Percentiles rank a stretch among this genome's conserved stretches.
phyloP scores from a whole-genome alignment of 2,797 vertebrate genomes.

The Phataginus tricuspis region DNA sequence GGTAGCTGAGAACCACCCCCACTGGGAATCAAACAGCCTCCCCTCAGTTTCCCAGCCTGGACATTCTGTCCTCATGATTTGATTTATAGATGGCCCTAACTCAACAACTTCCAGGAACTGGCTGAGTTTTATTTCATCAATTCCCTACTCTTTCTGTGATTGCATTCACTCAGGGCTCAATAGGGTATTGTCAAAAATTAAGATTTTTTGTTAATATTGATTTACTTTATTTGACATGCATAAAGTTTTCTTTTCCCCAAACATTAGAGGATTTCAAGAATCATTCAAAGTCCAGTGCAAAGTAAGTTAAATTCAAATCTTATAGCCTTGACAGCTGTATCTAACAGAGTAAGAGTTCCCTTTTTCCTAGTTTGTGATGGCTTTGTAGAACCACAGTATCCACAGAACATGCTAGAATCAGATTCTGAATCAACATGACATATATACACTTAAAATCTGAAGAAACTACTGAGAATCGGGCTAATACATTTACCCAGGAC shows the following conservation, averaged over 20 bases:
- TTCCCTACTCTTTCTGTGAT: neutral
- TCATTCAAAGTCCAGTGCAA: neutral
- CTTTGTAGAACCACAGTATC: neutral
- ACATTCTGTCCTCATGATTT: neutral
- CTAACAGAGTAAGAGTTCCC: neutral
- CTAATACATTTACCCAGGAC: neutral
- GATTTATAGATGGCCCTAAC: neutral
- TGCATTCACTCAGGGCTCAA: neutral
- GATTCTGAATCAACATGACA: neutral
- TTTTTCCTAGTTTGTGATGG: neutral
- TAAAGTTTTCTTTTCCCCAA: constrained; percentile 7
- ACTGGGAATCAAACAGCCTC: neutral
- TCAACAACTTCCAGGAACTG: neutral
- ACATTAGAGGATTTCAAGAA: constrained; percentile 25
- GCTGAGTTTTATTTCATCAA: neutral
- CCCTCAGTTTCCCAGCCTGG: neutral
- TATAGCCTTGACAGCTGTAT: neutral
- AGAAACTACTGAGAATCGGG: neutral
- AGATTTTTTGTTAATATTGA: neutral
- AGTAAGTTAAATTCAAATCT: neutral
- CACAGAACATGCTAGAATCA: neutral
- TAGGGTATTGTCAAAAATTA: neutral
- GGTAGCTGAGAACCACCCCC: neutral
- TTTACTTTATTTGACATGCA: neutral
- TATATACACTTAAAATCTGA: neutral